Percentiles rank a stretch among this genome's conserved stretches.
Evolutionary conservation across 2,888 invertebrate species (phyloP).

Genomic region (Chironomus tentans): DNA sequence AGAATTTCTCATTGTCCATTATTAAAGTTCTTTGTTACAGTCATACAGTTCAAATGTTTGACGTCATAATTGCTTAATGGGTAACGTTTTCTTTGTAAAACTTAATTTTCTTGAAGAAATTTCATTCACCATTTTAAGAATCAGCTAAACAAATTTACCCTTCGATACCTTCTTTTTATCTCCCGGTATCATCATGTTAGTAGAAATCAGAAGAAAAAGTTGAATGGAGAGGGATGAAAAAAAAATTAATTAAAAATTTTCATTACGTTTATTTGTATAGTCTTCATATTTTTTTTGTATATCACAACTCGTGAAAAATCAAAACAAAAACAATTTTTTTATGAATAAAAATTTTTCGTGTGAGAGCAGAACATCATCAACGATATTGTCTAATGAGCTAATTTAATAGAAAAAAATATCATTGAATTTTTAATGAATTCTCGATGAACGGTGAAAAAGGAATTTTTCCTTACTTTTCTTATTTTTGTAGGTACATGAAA

Average conservation of each 20-base stretch:
- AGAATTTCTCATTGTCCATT: too few relatives aligned
- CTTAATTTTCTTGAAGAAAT: too few relatives aligned
- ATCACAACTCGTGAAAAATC: background rate
- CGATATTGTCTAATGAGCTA: slow-evolving; percentile 17
- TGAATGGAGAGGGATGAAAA: background rate
- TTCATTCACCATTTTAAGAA: too few relatives aligned
- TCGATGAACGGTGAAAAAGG: background rate
- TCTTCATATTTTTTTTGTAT: background rate
- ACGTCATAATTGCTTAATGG: too few relatives aligned
- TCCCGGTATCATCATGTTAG: background rate
- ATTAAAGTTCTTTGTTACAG: too few relatives aligned
- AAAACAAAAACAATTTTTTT: background rate
- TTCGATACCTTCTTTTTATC: too few relatives aligned
- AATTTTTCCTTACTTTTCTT: too few relatives aligned
- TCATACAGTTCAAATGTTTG: too few relatives aligned
- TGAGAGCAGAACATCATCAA: background rate
- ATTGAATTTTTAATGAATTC: slow-evolving; percentile 5
- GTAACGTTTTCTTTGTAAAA: too few relatives aligned
- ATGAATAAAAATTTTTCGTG: background rate
- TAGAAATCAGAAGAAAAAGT: background rate
- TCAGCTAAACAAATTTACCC: too few relatives aligned
- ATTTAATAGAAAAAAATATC: slow-evolving; percentile 3
- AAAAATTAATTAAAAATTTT: background rate
- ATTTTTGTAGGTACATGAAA: background rate
- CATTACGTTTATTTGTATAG: background rate